These are phyloP conservation scores for Chrysemys picta DNA, from an alignment of 2,113 vertebrate species.

Conservation along the genomic window DNA sequence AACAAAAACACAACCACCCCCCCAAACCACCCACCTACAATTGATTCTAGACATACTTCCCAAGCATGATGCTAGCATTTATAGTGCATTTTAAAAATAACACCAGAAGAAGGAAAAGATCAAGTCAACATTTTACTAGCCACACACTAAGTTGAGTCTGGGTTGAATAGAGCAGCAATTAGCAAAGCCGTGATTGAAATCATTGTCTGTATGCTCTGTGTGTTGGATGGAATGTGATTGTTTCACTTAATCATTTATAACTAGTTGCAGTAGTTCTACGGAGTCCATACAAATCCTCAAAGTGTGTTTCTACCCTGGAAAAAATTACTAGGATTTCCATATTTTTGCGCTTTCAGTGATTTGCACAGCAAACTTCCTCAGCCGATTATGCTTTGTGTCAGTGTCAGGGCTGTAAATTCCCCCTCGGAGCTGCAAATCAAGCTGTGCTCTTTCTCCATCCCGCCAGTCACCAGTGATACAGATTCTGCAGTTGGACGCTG, in stretches of 20 bases:
- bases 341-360: neutral
- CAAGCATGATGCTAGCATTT: neutral
- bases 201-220: neutral
- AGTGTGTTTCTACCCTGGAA: neutral
- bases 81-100: neutral
- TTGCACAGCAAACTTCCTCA: neutral
- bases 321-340: neutral
- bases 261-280: neutral
- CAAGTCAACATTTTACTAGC: conserved; percentile 8
- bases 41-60: rapidly evolving
- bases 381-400: neutral
- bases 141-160: neutral
- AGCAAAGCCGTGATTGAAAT: neutral
- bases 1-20: rapidly evolving
- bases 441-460: neutral
- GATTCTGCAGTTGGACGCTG: rapidly evolving
- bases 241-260: conserved; percentile 42
- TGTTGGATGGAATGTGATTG: neutral
- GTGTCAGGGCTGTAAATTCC: neutral
- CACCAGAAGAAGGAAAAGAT: neutral
- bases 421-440: neutral
- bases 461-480: rapidly evolving
- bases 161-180: neutral
- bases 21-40: neutral
- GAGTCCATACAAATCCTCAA: neutral